These are phyloP conservation scores for Echinops telfairi DNA, from an alignment of 2,113 vertebrate genomes.

Conservation along the genomic window DNA sequence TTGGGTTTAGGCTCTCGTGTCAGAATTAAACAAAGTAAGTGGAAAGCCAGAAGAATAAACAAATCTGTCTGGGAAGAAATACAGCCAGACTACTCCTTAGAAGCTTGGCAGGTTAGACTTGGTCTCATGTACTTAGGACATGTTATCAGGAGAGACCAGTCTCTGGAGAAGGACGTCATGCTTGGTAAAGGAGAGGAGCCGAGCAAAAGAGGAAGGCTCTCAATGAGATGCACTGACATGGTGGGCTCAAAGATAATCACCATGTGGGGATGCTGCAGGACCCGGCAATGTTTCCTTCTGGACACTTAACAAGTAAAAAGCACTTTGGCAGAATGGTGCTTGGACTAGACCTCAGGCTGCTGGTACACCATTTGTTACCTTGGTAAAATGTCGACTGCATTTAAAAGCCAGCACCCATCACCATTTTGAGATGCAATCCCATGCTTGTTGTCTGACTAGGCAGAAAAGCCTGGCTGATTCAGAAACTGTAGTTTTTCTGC, in stretches of 20 bases:
- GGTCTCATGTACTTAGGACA: no score
- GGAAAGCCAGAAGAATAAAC: conserved; percentile 31
- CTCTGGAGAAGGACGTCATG: no score
- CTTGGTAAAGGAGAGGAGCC: no score
- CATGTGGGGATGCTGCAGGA: no score
- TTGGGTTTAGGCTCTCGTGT: conserved; percentile 22
- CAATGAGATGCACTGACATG: no score
- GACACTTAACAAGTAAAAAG: neutral
- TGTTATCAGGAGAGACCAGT: no score
- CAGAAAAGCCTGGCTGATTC: conserved; percentile 45
- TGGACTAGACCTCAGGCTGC: neutral
- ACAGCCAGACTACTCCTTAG: no score
- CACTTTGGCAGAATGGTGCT: conserved; percentile 17
- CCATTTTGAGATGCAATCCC: conserved; percentile 26
- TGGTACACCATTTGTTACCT: neutral
- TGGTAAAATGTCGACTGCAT: neutral
- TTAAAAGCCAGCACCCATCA: conserved; percentile 4
- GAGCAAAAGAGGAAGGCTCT: no score
- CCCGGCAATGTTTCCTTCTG: no score
- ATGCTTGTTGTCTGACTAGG: conserved; percentile 59
- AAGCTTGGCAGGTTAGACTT: no score
- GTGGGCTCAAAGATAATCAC: no score
- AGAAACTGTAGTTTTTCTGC: conserved; percentile 35
- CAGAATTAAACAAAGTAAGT: conserved; percentile 42
- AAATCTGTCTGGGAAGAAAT: no score